These are phyloP conservation scores for Trematocara unimaculatum DNA, from an alignment of 2,113 vertebrate species.

Conservation along the genomic window DNA sequence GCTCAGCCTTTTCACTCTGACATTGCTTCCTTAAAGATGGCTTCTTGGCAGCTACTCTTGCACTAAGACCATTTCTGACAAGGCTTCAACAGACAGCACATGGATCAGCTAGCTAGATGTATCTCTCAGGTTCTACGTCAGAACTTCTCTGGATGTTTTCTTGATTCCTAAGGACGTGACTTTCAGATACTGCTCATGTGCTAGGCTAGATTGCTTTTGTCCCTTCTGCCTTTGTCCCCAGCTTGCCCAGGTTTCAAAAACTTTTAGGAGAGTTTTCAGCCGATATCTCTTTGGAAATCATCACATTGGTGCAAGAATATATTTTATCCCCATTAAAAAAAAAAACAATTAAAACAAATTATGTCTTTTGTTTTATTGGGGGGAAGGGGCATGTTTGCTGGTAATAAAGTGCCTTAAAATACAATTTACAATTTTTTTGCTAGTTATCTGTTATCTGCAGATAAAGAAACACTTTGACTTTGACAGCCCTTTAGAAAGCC, in stretches of 20 bases:
- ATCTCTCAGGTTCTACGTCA: neutral
- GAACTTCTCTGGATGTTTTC: neutral
- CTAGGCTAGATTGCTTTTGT: neutral
- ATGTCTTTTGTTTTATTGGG: neutral
- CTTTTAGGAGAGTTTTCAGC: neutral
- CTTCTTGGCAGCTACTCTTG: neutral
- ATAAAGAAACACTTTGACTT: neutral
- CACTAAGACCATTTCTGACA: neutral
- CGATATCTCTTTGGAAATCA: neutral
- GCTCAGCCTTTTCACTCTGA: neutral
- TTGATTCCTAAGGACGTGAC: neutral
- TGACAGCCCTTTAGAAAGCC: neutral
- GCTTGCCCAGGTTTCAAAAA: neutral
- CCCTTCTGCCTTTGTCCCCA: accelerated
- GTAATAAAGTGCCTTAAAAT: neutral
- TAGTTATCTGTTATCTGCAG: neutral
- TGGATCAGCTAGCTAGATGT: neutral
- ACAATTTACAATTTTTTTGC: neutral
- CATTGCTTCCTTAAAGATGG: neutral
- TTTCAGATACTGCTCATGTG: neutral
- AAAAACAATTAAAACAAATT: neutral
- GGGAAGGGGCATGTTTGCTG: neutral
- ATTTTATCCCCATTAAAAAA: neutral
- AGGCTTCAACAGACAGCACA: neutral
- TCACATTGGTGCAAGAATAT: neutral